Evolutionary conservation across 2,797 vertebrate genomes (phyloP).

Genomic region (Spea hammondii): DNA sequence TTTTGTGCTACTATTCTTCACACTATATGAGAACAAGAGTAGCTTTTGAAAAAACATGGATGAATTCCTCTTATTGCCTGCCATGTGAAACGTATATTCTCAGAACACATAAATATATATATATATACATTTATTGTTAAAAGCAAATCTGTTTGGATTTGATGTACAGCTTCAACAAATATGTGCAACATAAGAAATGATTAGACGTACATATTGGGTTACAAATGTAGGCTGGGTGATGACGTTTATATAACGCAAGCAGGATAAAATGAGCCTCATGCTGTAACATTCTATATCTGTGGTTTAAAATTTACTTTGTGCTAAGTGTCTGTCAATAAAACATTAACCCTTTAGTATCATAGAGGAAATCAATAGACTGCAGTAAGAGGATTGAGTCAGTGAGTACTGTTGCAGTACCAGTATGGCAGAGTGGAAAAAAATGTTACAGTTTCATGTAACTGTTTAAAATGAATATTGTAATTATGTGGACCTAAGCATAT

Average conservation of each 20-base stretch:
- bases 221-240: background rate
- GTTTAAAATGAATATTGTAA: no score
- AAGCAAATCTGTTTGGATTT: conserved; percentile 18
- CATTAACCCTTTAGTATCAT: background rate
- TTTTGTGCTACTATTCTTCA: background rate
- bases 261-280: background rate
- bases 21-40: background rate
- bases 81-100: background rate
- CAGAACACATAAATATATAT: background rate
- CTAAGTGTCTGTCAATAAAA: background rate
- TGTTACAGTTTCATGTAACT: no score
- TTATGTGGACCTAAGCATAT: no score
- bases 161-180: background rate
- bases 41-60: background rate
- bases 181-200: background rate
- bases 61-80: background rate
- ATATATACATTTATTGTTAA: conserved; percentile 24
- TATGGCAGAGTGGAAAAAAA: no score
- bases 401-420: no score
- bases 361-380: background rate
- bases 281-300: background rate
- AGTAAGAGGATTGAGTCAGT: background rate
- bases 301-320: background rate
- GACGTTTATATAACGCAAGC: background rate
- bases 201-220: background rate